Evolutionary conservation across 2,888 invertebrate genomes (phyloP), one percentile per base, ranked within the genome.

Genomic region (Dascillus cervinus): DNA sequence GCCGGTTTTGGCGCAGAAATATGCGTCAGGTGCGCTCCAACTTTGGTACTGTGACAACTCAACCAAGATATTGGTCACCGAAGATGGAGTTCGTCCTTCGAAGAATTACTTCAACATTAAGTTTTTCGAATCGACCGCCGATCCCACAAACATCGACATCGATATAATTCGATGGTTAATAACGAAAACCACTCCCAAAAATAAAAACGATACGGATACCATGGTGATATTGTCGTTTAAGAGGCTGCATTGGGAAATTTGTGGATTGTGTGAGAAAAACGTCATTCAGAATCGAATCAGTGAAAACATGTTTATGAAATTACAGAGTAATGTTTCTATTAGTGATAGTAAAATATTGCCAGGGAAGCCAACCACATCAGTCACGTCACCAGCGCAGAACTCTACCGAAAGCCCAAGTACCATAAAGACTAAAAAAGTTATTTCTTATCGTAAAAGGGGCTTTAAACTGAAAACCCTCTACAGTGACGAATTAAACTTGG

Each of bases 271-370:
- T 37, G 51, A 56, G 25, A 58, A 54, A 35, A 50, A 52, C 28
- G n/a, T 31, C 1, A 67, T n/a, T n/a, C n/a, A n/a, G 67, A 68
- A 58, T 62, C 14, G 65, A 65, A 40, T 62, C 68, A 43, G 55
- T 66, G 41, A 53, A 50, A 32, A 54, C 68, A 43, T 69, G n/a
- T n/a, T n/a, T n/a, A n/a, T n/a, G n/a, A 12, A 27, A 8, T 17
- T 17, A 8, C 5, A 4, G 4, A 3, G 3, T 2, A 12, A 13
- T 8, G 2, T 10, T 10, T 13, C 17, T 11, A 2, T 9, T 3
- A 32, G 8, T 11, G 26, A 29, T 3, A 11, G 9, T 13, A 4
- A 20, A n/a, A 19, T 27, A 8, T 9, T 28, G 10, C 24, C 34
- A 4, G 17, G 5, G 8, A 4, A 4, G 4, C 5, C 8, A 17